phyloP scores from a whole-genome alignment of 2,797 vertebrate genomes.

The Amniataba percoides region DNA sequence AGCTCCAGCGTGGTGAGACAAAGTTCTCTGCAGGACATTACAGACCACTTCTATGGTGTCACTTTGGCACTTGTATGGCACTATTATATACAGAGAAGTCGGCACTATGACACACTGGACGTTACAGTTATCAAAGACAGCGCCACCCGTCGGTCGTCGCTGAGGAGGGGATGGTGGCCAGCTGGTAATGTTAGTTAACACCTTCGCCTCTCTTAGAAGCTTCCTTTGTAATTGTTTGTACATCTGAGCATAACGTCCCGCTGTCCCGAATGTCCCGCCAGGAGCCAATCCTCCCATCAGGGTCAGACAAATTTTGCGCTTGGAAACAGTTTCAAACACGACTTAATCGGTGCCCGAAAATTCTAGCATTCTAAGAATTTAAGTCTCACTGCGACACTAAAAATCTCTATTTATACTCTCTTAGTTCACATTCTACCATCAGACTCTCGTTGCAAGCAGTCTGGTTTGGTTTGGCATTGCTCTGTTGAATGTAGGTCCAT shows the following conservation, averaged over 20 bases:
- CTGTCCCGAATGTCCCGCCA: constrained; percentile 30
- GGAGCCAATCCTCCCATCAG: constrained; percentile 23
- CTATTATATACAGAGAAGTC: constrained; percentile 81
- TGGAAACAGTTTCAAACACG: constrained; percentile 26
- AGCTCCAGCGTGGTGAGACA: constrained; percentile 74
- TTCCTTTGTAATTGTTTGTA: constrained; percentile 34
- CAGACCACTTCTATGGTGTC: constrained; percentile 80
- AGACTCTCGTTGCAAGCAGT: constrained; percentile 8
- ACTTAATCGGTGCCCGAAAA: constrained; percentile 6
- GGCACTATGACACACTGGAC: constrained; percentile 71
- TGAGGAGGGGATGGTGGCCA: constrained; percentile 38
- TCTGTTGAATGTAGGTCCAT: constrained; percentile 56
- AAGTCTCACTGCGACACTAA: constrained; percentile 22
- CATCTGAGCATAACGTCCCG: constrained; percentile 19
- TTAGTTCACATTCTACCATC: constrained; percentile 24
- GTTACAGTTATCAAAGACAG: constrained; percentile 59
- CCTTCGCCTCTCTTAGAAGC: constrained; percentile 20
- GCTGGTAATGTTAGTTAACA: constrained; percentile 37
- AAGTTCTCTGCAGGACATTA: constrained; percentile 70
- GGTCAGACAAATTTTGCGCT: not conserved
- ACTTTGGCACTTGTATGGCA: constrained; percentile 85
- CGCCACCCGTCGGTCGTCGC: constrained; percentile 41
- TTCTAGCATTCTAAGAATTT: constrained; percentile 21
- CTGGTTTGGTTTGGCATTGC: constrained; percentile 30
- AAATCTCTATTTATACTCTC: constrained; percentile 31